These are phyloP conservation scores for Limulus polyphemus DNA, from an alignment of 2,888 invertebrate genomes.

Conservation along the genomic window DNA sequence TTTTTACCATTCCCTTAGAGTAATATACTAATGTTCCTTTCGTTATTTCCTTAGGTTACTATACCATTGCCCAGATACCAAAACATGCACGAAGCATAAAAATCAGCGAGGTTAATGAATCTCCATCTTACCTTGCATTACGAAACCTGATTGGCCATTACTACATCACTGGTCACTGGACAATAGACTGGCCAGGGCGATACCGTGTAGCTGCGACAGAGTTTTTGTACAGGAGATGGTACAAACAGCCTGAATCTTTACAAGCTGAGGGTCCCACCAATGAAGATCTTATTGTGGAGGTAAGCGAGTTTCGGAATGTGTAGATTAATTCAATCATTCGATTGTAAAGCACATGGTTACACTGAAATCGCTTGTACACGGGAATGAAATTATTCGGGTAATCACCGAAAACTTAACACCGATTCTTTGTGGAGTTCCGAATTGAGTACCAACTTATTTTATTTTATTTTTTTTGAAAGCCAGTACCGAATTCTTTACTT, in stretches of 20 bases:
- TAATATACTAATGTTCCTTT: too few species aligned
- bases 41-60: conserved; percentile 11
- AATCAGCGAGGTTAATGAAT: conserved; percentile 10
- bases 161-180: conserved; percentile 11
- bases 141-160: conserved; percentile 6
- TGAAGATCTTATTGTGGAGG: conserved; percentile 12
- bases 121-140: conserved; percentile 14
- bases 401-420: too few species aligned
- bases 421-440: too few species aligned
- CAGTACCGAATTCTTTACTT: too few species aligned
- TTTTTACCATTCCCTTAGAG: too few species aligned
- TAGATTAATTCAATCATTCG: too few species aligned
- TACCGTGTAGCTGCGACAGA: conserved; percentile 13
- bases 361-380: too few species aligned
- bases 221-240: conserved; percentile 17
- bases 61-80: conserved; percentile 15
- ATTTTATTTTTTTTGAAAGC: too few species aligned
- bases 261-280: conserved; percentile 11
- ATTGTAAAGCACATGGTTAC: too few species aligned
- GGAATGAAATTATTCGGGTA: too few species aligned
- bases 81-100: conserved; percentile 12
- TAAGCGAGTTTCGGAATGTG: not conserved
- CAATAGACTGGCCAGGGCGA: conserved; percentile 20
- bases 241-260: conserved; percentile 13
- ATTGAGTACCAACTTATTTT: too few species aligned